phyloP scores from a whole-genome alignment of 1,140 invertebrate species.

The Trachymyrmex cornetzi region DNA sequence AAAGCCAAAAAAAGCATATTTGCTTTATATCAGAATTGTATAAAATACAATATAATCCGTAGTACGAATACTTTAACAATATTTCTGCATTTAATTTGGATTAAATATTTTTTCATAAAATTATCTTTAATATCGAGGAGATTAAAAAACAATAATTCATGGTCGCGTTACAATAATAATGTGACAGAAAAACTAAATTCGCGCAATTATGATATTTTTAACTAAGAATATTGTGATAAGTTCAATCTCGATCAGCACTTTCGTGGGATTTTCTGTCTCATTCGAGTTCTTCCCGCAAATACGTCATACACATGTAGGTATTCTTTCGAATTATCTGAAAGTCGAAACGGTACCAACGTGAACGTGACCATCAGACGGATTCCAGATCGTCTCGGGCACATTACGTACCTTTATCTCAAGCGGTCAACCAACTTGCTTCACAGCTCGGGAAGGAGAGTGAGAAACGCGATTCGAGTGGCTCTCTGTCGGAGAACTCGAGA shows the following conservation, averaged over 20 bases:
- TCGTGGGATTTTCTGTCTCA: conserved; percentile 29
- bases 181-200: not conserved
- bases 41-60: not conserved
- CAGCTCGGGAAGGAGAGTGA: conserved; percentile 43
- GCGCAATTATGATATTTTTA: not conserved
- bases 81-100: not conserved
- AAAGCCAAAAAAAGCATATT: not conserved
- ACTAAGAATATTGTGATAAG: not conserved
- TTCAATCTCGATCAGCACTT: conserved; percentile 16
- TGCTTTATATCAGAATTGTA: not conserved
- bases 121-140: not conserved
- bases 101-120: not conserved
- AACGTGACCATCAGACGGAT: conserved; percentile 81
- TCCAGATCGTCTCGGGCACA: conserved; percentile 74
- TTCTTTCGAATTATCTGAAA: conserved; percentile 74
- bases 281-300: conserved; percentile 21
- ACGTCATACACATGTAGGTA: conserved; percentile 67
- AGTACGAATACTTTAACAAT: not conserved
- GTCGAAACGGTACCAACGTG: conserved; percentile 76
- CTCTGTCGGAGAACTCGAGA: conserved; percentile 73
- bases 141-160: not conserved
- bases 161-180: not conserved
- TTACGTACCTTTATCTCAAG: conserved; percentile 75
- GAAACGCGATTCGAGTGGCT: conserved; percentile 62
- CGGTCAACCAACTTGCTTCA: conserved; percentile 80